Conservation (phyloP, 1,140 invertebrate genomes). For the Agraylea sexmaculata region DNA sequence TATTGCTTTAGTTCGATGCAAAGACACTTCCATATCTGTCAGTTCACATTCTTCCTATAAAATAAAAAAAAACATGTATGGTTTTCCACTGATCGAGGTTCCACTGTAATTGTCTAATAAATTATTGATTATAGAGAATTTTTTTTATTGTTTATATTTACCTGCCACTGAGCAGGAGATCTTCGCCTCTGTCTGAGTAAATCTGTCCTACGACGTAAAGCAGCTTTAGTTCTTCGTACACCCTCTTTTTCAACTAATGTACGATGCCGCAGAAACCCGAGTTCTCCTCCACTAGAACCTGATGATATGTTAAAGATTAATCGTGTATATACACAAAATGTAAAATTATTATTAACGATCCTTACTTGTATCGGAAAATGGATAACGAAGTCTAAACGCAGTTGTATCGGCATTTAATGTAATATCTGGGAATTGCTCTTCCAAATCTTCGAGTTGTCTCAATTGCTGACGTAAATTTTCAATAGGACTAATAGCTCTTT, state of each 20-base stretch:
- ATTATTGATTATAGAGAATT: too few species aligned
- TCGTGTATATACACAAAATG: not conserved
- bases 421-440: conserved; percentile 61
- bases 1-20: conserved; percentile 62
- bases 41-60: conserved; percentile 61
- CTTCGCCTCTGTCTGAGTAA: conserved; percentile 48
- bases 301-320: not conserved
- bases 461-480: conserved; percentile 65
- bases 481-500: conserved; percentile 53
- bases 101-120: too few species aligned
- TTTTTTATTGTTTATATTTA: too few species aligned
- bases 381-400: conserved; percentile 59
- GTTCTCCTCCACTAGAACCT: conserved; percentile 44
- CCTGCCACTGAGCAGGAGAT: conserved; percentile 42
- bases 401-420: conserved; percentile 51
- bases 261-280: conserved; percentile 69
- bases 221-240: conserved; percentile 59
- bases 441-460: conserved; percentile 65
- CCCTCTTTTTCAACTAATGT: conserved; percentile 67
- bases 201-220: conserved; percentile 47
- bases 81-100: not conserved
- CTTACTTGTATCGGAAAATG: conserved; percentile 55
- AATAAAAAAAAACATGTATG: not conserved
- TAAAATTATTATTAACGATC: not conserved
- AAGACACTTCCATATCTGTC: conserved; percentile 66